Evolutionary conservation across 2,888 invertebrate species (phyloP).

Genomic region (Crematogaster levior): DNA sequence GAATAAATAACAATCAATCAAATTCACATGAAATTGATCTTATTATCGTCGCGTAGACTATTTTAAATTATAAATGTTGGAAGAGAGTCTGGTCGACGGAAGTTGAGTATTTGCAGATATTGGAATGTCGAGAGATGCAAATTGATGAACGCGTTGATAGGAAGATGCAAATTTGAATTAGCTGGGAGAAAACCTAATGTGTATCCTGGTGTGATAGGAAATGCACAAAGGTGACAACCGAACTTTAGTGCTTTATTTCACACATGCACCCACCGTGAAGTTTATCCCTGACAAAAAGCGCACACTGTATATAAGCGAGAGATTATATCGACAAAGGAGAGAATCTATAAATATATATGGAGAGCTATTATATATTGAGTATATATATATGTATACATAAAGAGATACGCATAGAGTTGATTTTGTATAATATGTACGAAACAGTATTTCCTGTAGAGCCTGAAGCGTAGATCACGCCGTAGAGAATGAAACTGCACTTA

Average conservation of each 20-base stretch:
- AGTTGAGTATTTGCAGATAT: not conserved
- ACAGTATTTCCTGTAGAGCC: slow-evolving; percentile 79
- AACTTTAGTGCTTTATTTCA: slow-evolving; percentile 61
- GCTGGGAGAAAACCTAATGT: slow-evolving; percentile 45
- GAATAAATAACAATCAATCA: not conserved
- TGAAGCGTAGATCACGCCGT: slow-evolving; percentile 67
- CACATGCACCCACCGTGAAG: slow-evolving; percentile 59
- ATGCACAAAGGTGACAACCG: slow-evolving; percentile 15
- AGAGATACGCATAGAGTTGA: slow-evolving; percentile 68
- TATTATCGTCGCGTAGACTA: slow-evolving; percentile 20
- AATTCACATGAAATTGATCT: not conserved
- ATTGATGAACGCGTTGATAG: slow-evolving; percentile 40
- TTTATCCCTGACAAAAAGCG: slow-evolving; percentile 64
- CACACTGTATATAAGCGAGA: slow-evolving; percentile 78
- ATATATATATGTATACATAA: slow-evolving; percentile 67
- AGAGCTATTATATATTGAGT: slow-evolving; percentile 54
- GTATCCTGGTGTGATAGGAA: slow-evolving; percentile 2
- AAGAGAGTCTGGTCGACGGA: slow-evolving; percentile 47
- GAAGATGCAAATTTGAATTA: slow-evolving; percentile 49
- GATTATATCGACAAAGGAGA: slow-evolving; percentile 72
- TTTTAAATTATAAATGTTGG: slow-evolving; percentile 18
- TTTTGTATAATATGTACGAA: slow-evolving; percentile 79
- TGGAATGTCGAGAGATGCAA: not conserved
- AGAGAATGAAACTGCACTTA: slow-evolving; percentile 58
- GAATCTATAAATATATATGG: slow-evolving; percentile 70